Evolutionary conservation across 2,888 invertebrate species (phyloP), one percentile per base, ranked within the genome.

Genomic region (Aleiodes testaceus): DNA sequence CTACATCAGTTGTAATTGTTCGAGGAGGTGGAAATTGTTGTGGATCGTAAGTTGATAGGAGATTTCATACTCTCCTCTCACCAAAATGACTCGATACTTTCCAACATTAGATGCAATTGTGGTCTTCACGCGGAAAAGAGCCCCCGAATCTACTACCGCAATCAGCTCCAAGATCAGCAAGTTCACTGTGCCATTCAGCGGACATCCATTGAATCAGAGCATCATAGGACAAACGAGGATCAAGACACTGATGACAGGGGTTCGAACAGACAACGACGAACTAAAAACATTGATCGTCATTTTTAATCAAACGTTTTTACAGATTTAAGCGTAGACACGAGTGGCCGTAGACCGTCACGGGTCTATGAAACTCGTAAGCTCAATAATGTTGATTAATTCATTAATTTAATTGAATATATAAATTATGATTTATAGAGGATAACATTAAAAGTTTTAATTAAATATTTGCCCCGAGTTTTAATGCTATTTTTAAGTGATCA

Each of bases 1-100:
- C 84, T 9, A 78, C 81, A 1, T 69, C 80, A 18, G 68, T 82
- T 12, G 78, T 80, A n/a, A 76, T 84, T 26, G 64, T 84, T 49
- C 78, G 77, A 52, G 78, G 78, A 22, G 75, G 73, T 61, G 49
- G 52, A 53, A 75, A 81, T 5, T 82, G 82, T 70, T 80, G 81
- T 59, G 68, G 79, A 67, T 77, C 78, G 83, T 83, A 78, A 69
- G 73, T 75, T 26, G 4, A 26, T 26, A 26, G 26, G 6, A 36
- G 36, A 36, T 36, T 5, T 9, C 2, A 26, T 3, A 26, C 26
- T 26, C 1, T 26, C 5, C 5, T 26, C 26, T 36, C 36, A 36
- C 36, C 36, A 36, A 26, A 5, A 26, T 36, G 6, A 36, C 36
- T 36, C 36, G 11, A 36, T 36, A 36, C 11, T 36, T 36, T 6